Conservation (phyloP, 2,797 vertebrate species). For the Anguilla pacifica region DNA sequence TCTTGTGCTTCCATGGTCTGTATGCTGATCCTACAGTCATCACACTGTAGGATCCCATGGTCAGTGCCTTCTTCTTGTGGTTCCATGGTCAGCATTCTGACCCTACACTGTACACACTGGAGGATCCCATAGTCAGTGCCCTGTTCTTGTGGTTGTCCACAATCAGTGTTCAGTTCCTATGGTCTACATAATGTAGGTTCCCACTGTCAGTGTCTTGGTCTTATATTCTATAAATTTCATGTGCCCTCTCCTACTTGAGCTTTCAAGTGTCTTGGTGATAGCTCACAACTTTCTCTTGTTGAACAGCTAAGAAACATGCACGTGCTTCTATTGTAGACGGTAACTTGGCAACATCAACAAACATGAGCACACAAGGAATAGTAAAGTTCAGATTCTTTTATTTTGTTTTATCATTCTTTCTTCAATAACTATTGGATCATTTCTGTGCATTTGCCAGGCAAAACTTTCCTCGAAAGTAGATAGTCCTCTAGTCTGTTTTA, state of each 20-base stretch:
- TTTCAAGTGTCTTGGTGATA: background rate
- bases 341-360: background rate
- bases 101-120: constrained; percentile 34
- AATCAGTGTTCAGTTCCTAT: too few relatives aligned
- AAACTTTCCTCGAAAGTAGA: background rate
- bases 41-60: constrained; percentile 67
- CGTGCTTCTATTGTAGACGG: too few relatives aligned
- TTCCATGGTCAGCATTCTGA: background rate
- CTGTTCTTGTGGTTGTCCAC: too few relatives aligned
- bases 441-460: background rate
- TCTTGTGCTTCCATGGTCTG: background rate
- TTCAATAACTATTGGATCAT: background rate
- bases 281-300: background rate
- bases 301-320: background rate
- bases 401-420: background rate
- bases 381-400: background rate
- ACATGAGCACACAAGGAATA: background rate
- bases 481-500: background rate
- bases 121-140: constrained; percentile 71
- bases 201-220: too few relatives aligned
- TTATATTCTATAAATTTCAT: too few relatives aligned
- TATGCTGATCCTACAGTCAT: background rate
- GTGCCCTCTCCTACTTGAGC: too few relatives aligned
- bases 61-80: constrained; percentile 50
- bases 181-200: too few relatives aligned